These are phyloP conservation scores for Aurelia sp. DNA, from an alignment of 30 jellyfish, hydroid and myxozoan genomes.

Conservation along the genomic window DNA sequence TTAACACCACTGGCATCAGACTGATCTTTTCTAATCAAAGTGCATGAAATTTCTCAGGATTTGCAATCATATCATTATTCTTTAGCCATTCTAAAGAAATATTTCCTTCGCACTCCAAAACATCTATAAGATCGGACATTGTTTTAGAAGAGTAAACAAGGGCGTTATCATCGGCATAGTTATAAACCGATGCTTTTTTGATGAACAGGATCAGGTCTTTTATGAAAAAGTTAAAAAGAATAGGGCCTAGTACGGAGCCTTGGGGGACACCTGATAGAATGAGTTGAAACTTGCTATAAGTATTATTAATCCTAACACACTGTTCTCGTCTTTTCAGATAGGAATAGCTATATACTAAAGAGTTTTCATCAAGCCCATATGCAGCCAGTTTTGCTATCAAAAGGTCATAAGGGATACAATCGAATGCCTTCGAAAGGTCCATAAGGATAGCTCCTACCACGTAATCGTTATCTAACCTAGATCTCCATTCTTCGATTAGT, in stretches of 20 bases:
- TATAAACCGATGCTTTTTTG: constrained; percentile 34
- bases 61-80: constrained; percentile 65
- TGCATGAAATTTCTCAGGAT: constrained; percentile 70
- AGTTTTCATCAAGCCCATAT: constrained; percentile 24
- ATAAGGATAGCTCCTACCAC: constrained; percentile 26
- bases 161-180: constrained; percentile 55
- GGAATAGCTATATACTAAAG: constrained; percentile 1
- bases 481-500: too few relatives aligned
- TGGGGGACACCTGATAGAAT: constrained; percentile 66
- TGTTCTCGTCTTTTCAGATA: constrained; percentile 33
- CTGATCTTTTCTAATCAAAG: constrained; percentile 12
- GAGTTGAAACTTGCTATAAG: constrained; percentile 41
- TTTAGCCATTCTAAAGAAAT: constrained; percentile 9
- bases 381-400: constrained; percentile 40
- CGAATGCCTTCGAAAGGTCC: constrained; percentile 22
- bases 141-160: constrained; percentile 41
- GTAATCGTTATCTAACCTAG: too few relatives aligned
- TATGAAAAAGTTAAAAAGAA: constrained; percentile 32
- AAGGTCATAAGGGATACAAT: constrained; percentile 41
- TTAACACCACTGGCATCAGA: constrained; percentile 43
- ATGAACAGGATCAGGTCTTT: constrained; percentile 51
- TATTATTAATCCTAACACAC: constrained; percentile 27
- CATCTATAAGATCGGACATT: constrained; percentile 26
- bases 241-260: constrained; percentile 62
- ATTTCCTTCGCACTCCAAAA: constrained; percentile 23